Base-by-base conservation (phyloP, 2,888 invertebrate genomes). In the Drosophila rubida region DNA sequence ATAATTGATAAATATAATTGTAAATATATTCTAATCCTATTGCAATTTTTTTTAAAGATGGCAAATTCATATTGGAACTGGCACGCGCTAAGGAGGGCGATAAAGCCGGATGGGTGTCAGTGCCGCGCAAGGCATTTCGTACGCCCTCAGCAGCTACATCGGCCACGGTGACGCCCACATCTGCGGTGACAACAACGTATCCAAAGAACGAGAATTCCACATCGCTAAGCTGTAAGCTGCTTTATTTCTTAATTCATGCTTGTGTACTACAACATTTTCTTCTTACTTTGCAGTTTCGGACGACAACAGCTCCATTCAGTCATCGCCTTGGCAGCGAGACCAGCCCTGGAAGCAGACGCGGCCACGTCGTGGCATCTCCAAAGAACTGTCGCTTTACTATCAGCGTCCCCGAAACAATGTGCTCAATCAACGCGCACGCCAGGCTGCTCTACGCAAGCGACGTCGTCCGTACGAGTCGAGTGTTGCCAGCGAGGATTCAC, bases 311-410 rank as follows among this genome's bases (percentile, higher is more conserved):
- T 97, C 97, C 77, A 94, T 97, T 90, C 96, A 97, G 92, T 97
- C 97, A 80, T 97, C 97, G 89, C 97, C 97, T 69, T 97, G 97
- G 96, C 96, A 96, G 92, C 94, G 97, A 84, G 97, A 97, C 92
- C 96, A 96, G 93, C 95, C 96, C 91, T 97, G 97, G 96, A 97
- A 97, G 92, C 97, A 97, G 92, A 93, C 95, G 75, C 93, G 94
- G 78, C 97, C 97, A 63, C 94, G 95, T 85, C 94, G 94, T 77
- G 94, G 95, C 91, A 93, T 95, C 76, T 95, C 95, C 90, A 95
- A 94, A 90, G 95, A 95, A 93, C 93, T 96, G 93, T 94, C 94
- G 89, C 94, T 96, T 90, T 95, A 88, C 71, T 92, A 90, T 75
- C 89, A 88, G 69, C 90, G 90, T 48, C 89, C 90, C 42, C 87